A percentile compares a stretch with the other conserved stretches of the same genome.
phyloP scores from a whole-genome alignment of 2,113 vertebrate species.

The Calyptomena viridis region DNA sequence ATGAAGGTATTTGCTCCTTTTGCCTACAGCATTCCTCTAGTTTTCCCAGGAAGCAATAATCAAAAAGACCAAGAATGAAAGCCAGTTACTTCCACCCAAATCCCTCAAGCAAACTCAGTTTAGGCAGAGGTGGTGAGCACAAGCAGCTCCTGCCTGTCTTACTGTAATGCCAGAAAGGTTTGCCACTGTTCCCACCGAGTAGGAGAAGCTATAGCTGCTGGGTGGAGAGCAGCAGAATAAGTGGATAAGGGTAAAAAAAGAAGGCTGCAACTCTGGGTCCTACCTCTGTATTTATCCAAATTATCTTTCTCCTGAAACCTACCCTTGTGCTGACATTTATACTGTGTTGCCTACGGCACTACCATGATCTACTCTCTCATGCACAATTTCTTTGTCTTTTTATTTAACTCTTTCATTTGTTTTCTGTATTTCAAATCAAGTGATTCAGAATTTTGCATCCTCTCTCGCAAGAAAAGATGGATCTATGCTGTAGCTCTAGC shows the following conservation, averaged over 20 bases:
- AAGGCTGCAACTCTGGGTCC: background rate
- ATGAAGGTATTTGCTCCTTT: background rate
- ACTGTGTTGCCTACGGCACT: background rate
- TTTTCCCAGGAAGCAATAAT: background rate
- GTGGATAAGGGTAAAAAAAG: background rate
- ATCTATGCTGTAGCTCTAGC: background rate
- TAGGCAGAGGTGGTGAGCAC: background rate
- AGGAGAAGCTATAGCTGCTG: background rate
- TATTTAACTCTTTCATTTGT: background rate
- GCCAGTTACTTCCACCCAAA: background rate
- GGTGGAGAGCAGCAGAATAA: background rate
- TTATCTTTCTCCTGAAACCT: accelerated
- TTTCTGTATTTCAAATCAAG: background rate
- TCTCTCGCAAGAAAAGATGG: background rate
- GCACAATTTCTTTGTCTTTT: background rate
- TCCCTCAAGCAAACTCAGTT: background rate
- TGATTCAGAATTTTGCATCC: background rate
- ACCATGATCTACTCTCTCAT: background rate
- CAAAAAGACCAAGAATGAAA: background rate
- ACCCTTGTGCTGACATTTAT: background rate
- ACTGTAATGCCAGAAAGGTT: background rate
- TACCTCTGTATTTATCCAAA: background rate
- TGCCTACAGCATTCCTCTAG: background rate
- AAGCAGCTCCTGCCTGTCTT: background rate
- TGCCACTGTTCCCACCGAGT: background rate